Evolutionary conservation across 2,888 invertebrate species (phyloP), one percentile per base, ranked within the genome.

Genomic region (Tachina grossa): DNA sequence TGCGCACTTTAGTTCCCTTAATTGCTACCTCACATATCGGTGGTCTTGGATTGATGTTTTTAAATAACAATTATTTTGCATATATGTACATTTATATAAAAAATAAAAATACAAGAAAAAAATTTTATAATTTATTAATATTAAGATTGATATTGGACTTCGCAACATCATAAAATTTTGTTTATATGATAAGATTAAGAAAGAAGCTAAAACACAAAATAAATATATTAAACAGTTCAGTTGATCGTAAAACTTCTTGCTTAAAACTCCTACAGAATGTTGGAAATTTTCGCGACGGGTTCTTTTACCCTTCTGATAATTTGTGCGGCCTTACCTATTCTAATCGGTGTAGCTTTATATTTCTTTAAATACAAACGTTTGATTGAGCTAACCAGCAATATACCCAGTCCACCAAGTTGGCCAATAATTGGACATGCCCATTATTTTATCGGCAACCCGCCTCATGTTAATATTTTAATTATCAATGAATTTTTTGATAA

Each of bases 351-450:
- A 13, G 78, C 88, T 4, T n/a, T 89, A 71, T 90, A 90, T 61
- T 87, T 87, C 61, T 74, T 88, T 11, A 92, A 92, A 86, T 92
- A 87, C 63, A 90, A 88, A 69, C 89, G 89, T 19, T 83, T 89
- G 3, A 88, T 91, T 2, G 87, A 89, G 4, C 84, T 92, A n/a
- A 89, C 90, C 0, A 86, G 88, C 3, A 87, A 91, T 65, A 87
- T 92, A 75, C 87, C 88, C 9, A 90, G 91, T 51, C 90, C 92
- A 9, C 93, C 94, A 0, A 90, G 92, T 0, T 86, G 93, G 51
- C 94, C 94, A 0, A 13, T 94, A 2, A 63, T 94, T 11, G 94
- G 94, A 0, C 94, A 94, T 90, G 94, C 92, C 0, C 90, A 91
- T 71, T 90, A 93, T 45, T 90, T 93, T 31, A 92, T 94, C 83